Percentiles rank a stretch among this genome's conserved stretches.
phyloP scores from a whole-genome alignment of 2,888 invertebrate genomes.

The Yponomeuta cagnagella region DNA sequence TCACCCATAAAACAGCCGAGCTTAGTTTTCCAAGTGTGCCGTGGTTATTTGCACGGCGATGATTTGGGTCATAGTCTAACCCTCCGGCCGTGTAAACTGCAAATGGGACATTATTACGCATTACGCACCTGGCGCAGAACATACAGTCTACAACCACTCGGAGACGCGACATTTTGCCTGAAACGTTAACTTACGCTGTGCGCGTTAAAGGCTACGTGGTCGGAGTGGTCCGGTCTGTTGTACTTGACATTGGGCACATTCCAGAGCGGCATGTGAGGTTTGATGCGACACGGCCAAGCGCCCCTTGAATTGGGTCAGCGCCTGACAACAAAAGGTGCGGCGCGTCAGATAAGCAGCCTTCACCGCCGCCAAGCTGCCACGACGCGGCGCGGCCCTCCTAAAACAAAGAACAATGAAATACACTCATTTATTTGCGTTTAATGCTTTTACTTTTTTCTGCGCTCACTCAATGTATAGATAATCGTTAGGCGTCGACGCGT shows the following conservation, averaged over 20 bases:
- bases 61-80: too few species aligned
- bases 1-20: slow-evolving; percentile 8
- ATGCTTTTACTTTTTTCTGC: slow-evolving; percentile 44
- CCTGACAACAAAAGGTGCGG: slow-evolving; percentile 71
- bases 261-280: background rate
- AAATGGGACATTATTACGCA: too few species aligned
- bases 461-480: slow-evolving; percentile 57
- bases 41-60: too few species aligned
- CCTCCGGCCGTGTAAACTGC: too few species aligned
- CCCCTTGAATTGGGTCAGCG: slow-evolving; percentile 70
- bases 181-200: too few species aligned
- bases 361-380: slow-evolving; percentile 61
- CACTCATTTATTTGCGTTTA: slow-evolving; percentile 60
- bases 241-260: slow-evolving; percentile 13
- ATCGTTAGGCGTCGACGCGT: slow-evolving; percentile 49
- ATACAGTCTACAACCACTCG: too few species aligned
- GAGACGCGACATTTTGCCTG: too few species aligned
- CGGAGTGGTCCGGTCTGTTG: background rate
- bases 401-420: slow-evolving; percentile 68
- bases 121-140: too few species aligned
- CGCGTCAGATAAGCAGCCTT: slow-evolving; percentile 68
- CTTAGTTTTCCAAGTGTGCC: too few species aligned
- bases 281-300: slow-evolving; percentile 40
- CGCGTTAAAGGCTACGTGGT: too few species aligned
- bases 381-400: slow-evolving; percentile 52